Base-by-base conservation (phyloP, 30 jellyfish, hydroid and myxozoan species). In the Mastigias papua region DNA sequence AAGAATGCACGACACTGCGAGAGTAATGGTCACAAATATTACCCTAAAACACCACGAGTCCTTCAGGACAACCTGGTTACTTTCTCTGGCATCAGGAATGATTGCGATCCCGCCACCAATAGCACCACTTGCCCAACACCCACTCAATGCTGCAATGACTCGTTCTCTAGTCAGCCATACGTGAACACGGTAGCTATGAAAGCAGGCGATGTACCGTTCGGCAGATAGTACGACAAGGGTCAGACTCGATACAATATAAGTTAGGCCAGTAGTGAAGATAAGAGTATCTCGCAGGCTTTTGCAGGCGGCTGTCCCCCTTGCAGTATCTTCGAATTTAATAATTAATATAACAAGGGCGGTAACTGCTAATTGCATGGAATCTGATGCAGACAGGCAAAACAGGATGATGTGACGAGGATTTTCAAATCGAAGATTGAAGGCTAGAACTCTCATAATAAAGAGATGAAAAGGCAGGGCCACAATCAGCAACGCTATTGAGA, bases 121-220 rank as follows among this genome's bases (percentile, higher is more conserved):
- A 1, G 30, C 19, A 7, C 83, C 83, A 27, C 4, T 0, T 0
- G 37, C 0, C 83, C 83, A 72, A 72, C 34, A 32, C 13, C 7
- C 2, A 32, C 1, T 49, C 11, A 72, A 8, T 3, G 83, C 68
- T 13, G 8, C 22, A 37, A 33, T 34, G 63, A 35, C 10, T 72
- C 83, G 35, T 15, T 17, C 13, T 2, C 1, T 49, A 1, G 83
- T 72, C 1, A 72, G 42, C 68, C 68, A 35, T 72, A 7, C 69
- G 0, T 72, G 68, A 30, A 34, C 26, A 20, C 68, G 83, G 34
- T 8, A 35, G 25, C 83, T 35, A 37, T 72, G 68, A 49, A 72
- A 23, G 34, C 83, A 72, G 3, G 69, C 83, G 48, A 72, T 72
- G 68, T 72, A 72, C 23, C 83, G 83, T 37, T 72, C 83, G 65